These are phyloP conservation scores for Columba guinea DNA, from an alignment of 2,797 vertebrate genomes.

Conservation along the genomic window DNA sequence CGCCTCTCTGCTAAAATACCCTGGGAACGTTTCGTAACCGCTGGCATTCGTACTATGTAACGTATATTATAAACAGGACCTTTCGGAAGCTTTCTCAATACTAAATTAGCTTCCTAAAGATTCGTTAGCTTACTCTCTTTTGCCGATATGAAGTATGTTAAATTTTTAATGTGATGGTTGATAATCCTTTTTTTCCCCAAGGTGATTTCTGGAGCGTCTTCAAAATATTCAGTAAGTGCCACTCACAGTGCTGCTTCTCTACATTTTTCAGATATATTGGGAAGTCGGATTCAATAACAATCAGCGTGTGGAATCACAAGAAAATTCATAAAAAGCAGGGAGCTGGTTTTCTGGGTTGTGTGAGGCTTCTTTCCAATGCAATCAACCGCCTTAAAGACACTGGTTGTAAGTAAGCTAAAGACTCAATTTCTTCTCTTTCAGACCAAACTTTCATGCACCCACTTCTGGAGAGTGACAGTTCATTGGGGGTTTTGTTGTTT, in stretches of 20 bases:
- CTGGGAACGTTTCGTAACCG: fast-evolving
- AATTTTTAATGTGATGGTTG: not conserved
- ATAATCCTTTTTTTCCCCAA: not conserved
- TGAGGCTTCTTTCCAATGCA: conserved; percentile 95
- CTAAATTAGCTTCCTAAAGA: not conserved
- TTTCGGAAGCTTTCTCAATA: not conserved
- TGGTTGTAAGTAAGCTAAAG: conserved; percentile 88
- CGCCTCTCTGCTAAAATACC: not conserved
- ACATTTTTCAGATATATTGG: conserved; percentile 86
- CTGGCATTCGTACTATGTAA: fast-evolving
- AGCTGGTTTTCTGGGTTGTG: conserved; percentile 96
- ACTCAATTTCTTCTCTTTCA: not conserved
- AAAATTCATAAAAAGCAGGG: conserved; percentile 99
- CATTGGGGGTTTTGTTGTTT: not conserved
- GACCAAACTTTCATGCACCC: not conserved
- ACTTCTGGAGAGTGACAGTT: not conserved
- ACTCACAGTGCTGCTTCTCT: conserved; percentile 5
- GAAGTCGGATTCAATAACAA: conserved; percentile 96
- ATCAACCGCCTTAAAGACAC: conserved; percentile 99
- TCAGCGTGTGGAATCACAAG: conserved; percentile 99
- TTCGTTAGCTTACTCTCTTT: not conserved
- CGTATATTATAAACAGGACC: not conserved
- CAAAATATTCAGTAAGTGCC: not conserved
- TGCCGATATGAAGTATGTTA: not conserved
- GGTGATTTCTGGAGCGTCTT: not conserved